Conservation (phyloP, 2,113 vertebrate species). For the Paraplagusia blochii region DNA sequence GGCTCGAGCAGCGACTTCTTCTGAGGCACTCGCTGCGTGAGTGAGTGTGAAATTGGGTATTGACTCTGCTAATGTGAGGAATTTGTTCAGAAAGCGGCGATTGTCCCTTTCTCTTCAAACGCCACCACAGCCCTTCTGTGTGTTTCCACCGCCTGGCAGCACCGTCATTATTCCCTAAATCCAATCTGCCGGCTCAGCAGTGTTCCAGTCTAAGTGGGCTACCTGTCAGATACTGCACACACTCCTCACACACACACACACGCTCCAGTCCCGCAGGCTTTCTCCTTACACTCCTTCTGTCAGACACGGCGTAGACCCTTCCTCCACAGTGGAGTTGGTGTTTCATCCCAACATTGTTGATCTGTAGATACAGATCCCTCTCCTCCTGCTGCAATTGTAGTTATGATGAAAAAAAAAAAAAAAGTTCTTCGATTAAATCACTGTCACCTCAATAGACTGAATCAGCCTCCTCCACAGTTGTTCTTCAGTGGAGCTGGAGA, state of each 20-base stretch:
- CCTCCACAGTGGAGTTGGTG: conserved; percentile 1
- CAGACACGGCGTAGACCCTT: too few species aligned
- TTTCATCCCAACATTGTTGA: too few species aligned
- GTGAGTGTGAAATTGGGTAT: not conserved
- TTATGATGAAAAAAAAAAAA: too few species aligned
- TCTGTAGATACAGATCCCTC: too few species aligned
- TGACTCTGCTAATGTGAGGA: not conserved
- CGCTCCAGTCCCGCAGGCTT: conserved; percentile 16
- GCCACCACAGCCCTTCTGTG: conserved; percentile 2
- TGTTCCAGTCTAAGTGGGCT: conserved; percentile 26
- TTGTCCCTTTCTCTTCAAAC: conserved; percentile 6
- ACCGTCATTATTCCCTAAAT: conserved; percentile 25
- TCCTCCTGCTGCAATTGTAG: too few species aligned
- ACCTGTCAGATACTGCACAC: conserved; percentile 24
- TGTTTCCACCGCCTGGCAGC: not conserved
- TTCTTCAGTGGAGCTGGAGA: too few species aligned
- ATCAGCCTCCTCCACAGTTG: too few species aligned
- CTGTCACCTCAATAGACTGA: too few species aligned
- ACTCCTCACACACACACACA: not conserved
- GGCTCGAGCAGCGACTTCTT: not conserved
- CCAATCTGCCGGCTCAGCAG: conserved; percentile 43
- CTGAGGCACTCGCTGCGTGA: not conserved
- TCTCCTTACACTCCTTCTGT: conserved; percentile 12
- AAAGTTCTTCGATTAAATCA: too few species aligned
- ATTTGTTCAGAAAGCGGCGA: not conserved